Percentiles rank a stretch among this genome's conserved stretches.
Conservation (phyloP, 2,888 invertebrate species). For the Volucella zonaria region DNA sequence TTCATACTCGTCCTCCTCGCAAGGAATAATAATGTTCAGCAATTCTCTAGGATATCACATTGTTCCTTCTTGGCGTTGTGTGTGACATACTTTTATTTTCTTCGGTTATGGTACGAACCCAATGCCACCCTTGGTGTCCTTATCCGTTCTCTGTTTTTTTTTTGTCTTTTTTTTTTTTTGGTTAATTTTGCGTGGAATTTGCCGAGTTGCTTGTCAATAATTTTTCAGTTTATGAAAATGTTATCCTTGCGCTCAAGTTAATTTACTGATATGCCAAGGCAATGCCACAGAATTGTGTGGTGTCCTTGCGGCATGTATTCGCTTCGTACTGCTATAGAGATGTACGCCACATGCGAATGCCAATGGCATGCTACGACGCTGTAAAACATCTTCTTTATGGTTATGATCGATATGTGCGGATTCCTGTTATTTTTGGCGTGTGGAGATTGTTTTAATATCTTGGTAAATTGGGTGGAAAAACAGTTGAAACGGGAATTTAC, state of each 20-base stretch:
- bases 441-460: constrained; percentile 51
- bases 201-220: constrained; percentile 68
- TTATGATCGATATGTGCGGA: constrained; percentile 61
- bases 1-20: background rate
- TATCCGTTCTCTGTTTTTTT: background rate
- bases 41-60: constrained; percentile 52
- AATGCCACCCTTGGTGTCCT: background rate
- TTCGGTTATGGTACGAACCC: constrained; percentile 2
- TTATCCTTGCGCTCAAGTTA: constrained; percentile 58
- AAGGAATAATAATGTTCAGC: constrained; percentile 60
- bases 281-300: constrained; percentile 9
- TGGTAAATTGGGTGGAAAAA: constrained; percentile 50
- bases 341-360: background rate
- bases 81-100: constrained; percentile 13
- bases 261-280: constrained; percentile 52
- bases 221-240: constrained; percentile 70
- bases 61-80: constrained; percentile 27
- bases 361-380: constrained; percentile 55
- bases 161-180: constrained; percentile 46
- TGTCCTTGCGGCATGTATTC: constrained; percentile 38
- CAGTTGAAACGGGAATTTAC: constrained; percentile 56
- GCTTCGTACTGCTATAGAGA: constrained; percentile 11
- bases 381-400: constrained; percentile 68
- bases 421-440: constrained; percentile 22
- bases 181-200: constrained; percentile 52